phyloP scores from a whole-genome alignment of 2,888 invertebrate genomes.

The Ligdia adustata region DNA sequence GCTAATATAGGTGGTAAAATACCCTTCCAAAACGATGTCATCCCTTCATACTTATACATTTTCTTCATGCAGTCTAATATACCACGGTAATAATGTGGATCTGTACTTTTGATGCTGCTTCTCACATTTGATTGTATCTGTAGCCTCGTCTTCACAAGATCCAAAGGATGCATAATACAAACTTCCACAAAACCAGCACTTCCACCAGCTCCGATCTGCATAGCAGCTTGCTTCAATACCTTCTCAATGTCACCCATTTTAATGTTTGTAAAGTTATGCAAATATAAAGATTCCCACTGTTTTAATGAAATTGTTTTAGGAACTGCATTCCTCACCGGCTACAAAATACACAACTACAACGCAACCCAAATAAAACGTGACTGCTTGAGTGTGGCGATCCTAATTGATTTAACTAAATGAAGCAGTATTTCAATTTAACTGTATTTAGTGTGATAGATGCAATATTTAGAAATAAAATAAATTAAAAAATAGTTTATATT shows the following conservation, averaged over 20 bases:
- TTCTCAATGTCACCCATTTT: slow-evolving; percentile 72
- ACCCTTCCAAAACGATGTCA: slow-evolving; percentile 95
- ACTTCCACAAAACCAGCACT: slow-evolving; percentile 97
- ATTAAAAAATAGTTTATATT: too few species aligned
- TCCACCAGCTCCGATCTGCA: slow-evolving; percentile 94
- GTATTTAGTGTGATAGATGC: too few species aligned
- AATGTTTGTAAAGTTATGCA: not conserved
- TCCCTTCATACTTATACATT: slow-evolving; percentile 94
- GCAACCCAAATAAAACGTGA: not conserved
- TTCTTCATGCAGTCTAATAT: slow-evolving; percentile 94
- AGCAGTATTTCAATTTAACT: too few species aligned
- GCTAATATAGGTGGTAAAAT: slow-evolving; percentile 96
- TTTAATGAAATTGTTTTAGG: too few species aligned
- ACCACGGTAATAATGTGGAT: slow-evolving; percentile 88
- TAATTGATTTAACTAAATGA: too few species aligned
- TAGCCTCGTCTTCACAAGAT: slow-evolving; percentile 94
- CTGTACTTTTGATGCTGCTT: slow-evolving; percentile 53
- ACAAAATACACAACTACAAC: not conserved
- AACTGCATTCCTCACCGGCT: slow-evolving; percentile 5
- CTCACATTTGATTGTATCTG: slow-evolving; percentile 61
- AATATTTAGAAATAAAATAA: too few species aligned
- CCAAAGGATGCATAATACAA: slow-evolving; percentile 97
- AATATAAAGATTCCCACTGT: too few species aligned
- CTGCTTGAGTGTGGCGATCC: too few species aligned
- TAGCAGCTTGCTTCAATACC: slow-evolving; percentile 87